Evolutionary conservation across 1,140 invertebrate species (phyloP), one percentile per base, ranked within the genome.

Genomic region (Panonychus citri): DNA sequence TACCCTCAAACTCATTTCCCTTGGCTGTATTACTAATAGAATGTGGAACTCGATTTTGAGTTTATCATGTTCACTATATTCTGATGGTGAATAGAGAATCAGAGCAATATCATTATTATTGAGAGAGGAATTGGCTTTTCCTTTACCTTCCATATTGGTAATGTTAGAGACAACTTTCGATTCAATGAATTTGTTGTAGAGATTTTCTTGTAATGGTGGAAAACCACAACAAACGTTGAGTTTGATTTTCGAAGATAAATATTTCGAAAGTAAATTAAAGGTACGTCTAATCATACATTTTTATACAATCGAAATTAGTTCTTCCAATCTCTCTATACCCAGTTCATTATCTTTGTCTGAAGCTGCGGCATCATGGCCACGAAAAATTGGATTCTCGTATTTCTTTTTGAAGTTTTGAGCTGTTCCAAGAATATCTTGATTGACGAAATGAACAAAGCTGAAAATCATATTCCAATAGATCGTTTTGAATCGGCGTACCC

Each of bases 401-500:
- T 83, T 82, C 56, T 78, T 81, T 57, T 86, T 81, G 65, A 97
- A 97, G 69, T 96, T 89, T 65, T 81, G 77, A 3, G 82, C 81
- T 53, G 85, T 85, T 30, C 89, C 86, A 48, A 96, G 71, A 61
- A 97, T 81, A 50, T 91, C 91, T 66, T 87, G 82, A 76, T 98
- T 98, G 2, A 98, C 93, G 76, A 99, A 99, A 71, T 98, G 89
- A 26, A 99, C 81, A 27, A 99, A 76, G 66, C 89, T 95, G 68
- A 93, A 98, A 68, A n/a, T n/a, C n/a, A n/a, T 98, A 99, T 69
- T 99, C 95, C 0, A 94, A 77, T 0, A 99, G 73, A 76, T 99
- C 95, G 74, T 99, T 99, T 67, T 99, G 95, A 67, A 99, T 98
- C 2, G 95, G 94, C 13, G 95, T 99, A n/a, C 94, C 95, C 42